These are phyloP conservation scores for Brachionus paranguensis DNA, from an alignment of 1,140 invertebrate genomes.

Conservation along the genomic window DNA sequence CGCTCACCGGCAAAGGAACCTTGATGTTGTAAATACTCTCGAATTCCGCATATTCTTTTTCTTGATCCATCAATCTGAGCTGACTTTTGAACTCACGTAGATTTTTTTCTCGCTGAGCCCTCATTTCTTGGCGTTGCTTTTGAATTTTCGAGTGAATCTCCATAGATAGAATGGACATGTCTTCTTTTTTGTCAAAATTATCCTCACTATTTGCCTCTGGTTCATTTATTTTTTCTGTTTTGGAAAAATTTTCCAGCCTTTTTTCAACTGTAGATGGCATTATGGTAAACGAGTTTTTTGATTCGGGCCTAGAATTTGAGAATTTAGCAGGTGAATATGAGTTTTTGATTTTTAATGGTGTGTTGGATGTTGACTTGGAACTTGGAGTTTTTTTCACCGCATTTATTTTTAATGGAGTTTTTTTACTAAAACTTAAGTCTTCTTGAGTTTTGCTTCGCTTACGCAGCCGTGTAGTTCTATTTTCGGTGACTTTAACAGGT, in stretches of 20 bases:
- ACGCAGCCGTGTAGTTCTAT: background rate
- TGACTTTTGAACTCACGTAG: conserved; percentile 18
- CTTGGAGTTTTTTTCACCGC: background rate
- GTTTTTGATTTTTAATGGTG: background rate
- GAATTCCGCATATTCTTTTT: background rate
- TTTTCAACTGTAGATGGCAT: background rate
- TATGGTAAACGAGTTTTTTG: background rate
- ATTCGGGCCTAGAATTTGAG: background rate
- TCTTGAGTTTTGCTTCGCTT: conserved; percentile 30
- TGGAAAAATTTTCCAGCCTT: background rate
- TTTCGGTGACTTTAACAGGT: background rate
- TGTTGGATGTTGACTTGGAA: background rate
- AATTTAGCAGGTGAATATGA: background rate
- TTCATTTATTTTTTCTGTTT: background rate
- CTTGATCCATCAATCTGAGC: background rate
- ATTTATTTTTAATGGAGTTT: background rate
- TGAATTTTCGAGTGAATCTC: conserved; percentile 27
- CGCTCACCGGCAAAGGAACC: background rate
- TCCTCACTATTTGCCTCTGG: background rate
- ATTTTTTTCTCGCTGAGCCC: conserved; percentile 1
- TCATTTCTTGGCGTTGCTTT: conserved; percentile 35
- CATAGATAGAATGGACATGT: background rate
- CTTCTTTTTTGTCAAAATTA: conserved; percentile 11
- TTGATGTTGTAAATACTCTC: background rate
- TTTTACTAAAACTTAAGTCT: background rate